Evolutionary conservation across 2,888 invertebrate species (phyloP).

Genomic region (Copidosoma aretas): DNA sequence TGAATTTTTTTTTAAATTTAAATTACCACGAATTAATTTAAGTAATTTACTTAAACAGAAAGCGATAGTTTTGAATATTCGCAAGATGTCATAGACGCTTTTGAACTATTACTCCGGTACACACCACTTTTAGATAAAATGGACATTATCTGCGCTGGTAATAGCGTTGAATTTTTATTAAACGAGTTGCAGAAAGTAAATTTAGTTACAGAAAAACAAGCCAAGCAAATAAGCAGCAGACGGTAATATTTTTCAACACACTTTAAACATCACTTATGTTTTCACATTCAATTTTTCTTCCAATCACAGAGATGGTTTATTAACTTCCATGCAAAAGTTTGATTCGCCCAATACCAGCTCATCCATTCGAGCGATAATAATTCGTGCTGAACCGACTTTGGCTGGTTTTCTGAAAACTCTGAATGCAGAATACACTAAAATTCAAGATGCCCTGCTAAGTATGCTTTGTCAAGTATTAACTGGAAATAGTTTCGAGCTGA

Average conservation of each 20-base stretch:
- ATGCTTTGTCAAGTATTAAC: slow-evolving; percentile 89
- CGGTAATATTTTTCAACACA: slow-evolving; percentile 57
- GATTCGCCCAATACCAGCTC: slow-evolving; percentile 67
- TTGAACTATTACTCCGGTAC: slow-evolving; percentile 84
- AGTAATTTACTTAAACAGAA: slow-evolving; percentile 40
- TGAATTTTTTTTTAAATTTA: slow-evolving; percentile 5
- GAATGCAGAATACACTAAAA: slow-evolving; percentile 88
- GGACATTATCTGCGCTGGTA: slow-evolving; percentile 88
- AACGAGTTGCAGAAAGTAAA: slow-evolving; percentile 82
- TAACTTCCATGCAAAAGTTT: slow-evolving; percentile 71
- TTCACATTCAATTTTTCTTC: no score
- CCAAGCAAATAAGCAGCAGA: slow-evolving; percentile 72
- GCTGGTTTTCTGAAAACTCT: slow-evolving; percentile 89
- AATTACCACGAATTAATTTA: slow-evolving; percentile 1
- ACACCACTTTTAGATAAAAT: slow-evolving; percentile 86
- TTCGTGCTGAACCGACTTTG: slow-evolving; percentile 87
- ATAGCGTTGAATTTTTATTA: slow-evolving; percentile 82
- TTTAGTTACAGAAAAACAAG: slow-evolving; percentile 80
- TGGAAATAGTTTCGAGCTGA: slow-evolving; percentile 89
- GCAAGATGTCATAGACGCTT: slow-evolving; percentile 80
- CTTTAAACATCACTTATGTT: not conserved
- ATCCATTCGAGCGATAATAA: slow-evolving; percentile 79
- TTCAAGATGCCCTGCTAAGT: slow-evolving; percentile 82
- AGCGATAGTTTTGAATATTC: slow-evolving; percentile 73
- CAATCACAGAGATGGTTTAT: slow-evolving; percentile 66